phyloP scores from a whole-genome alignment of 2,797 vertebrate genomes.

The Mormyrops boulengeri region DNA sequence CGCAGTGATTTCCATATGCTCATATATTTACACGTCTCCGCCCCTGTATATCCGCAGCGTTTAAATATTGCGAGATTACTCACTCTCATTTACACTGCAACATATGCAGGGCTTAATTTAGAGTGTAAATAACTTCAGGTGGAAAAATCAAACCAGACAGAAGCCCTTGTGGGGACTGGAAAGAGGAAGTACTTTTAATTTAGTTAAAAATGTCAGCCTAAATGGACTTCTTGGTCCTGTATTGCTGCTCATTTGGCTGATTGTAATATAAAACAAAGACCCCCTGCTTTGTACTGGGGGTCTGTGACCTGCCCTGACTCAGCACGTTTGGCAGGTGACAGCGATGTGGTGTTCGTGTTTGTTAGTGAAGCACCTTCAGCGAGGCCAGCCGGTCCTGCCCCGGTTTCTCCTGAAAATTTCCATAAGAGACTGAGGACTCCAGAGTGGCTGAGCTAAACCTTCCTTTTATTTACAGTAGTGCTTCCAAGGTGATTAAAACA shows the following conservation, averaged over 20 bases:
- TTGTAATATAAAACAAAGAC: neutral
- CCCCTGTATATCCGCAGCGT: neutral
- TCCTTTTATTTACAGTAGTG: neutral
- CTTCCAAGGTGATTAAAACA: neutral
- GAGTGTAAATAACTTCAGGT: neutral
- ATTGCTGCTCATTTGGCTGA: neutral
- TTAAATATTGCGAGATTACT: neutral
- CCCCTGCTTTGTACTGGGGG: neutral
- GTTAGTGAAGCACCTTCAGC: neutral
- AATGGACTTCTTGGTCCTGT: neutral
- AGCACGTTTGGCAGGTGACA: neutral
- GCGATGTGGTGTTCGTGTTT: neutral
- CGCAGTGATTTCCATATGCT: neutral
- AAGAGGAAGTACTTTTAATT: neutral
- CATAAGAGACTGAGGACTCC: neutral
- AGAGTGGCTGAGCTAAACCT: neutral
- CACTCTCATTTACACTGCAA: neutral
- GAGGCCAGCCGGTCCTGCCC: neutral
- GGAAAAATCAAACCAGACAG: neutral
- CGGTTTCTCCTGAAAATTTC: neutral
- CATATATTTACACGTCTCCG: neutral
- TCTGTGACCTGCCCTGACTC: neutral
- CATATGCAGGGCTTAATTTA: neutral
- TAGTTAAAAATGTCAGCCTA: neutral
- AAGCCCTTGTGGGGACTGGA: neutral